Conservation (phyloP, 2,888 invertebrate genomes). For the Drosophila parthenogenetica region DNA sequence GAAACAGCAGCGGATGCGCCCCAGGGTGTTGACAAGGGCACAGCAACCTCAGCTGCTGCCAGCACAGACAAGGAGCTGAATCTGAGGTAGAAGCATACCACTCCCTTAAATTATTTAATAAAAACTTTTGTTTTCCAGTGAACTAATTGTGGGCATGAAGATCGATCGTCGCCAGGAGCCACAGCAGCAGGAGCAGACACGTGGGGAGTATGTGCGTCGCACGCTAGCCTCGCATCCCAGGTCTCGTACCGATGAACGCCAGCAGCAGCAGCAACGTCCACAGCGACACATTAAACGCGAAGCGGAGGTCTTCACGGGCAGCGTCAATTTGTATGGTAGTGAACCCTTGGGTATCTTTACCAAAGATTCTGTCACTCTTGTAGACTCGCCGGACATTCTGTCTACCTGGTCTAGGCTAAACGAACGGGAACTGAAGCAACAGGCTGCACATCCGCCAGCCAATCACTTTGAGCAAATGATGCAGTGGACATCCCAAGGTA, state of each 20-base stretch:
- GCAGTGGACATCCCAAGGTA: constrained; percentile 96
- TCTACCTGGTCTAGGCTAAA: constrained; percentile 89
- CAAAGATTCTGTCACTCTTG: constrained; percentile 38
- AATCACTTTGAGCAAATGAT: constrained; percentile 98
- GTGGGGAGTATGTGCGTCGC: constrained; percentile 85
- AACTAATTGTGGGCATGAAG: constrained; percentile 91
- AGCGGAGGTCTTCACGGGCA: constrained; percentile 81
- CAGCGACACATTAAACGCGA: constrained; percentile 66
- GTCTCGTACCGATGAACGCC: constrained; percentile 27
- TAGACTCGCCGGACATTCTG: constrained; percentile 83
- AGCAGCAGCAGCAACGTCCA: constrained; percentile 39
- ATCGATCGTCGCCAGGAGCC: constrained; percentile 87
- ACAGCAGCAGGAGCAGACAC: constrained; percentile 59
- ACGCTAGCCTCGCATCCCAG: constrained; percentile 68
- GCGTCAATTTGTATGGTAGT: constrained; percentile 88
- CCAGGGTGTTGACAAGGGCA: constrained; percentile 6
- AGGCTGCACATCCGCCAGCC: constrained; percentile 90
- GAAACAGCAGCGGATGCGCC: constrained; percentile 16
- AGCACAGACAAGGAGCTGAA: constrained; percentile 65
- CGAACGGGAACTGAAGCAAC: constrained; percentile 88
- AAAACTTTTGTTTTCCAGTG: constrained; percentile 86
- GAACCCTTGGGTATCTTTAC: constrained; percentile 89
- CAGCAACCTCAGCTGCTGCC: background rate
- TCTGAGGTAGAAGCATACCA: constrained; percentile 62
- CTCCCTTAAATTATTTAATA: background rate